Evolutionary conservation across 2,888 invertebrate genomes (phyloP).

Genomic region (Oconnorella tubifera): DNA sequence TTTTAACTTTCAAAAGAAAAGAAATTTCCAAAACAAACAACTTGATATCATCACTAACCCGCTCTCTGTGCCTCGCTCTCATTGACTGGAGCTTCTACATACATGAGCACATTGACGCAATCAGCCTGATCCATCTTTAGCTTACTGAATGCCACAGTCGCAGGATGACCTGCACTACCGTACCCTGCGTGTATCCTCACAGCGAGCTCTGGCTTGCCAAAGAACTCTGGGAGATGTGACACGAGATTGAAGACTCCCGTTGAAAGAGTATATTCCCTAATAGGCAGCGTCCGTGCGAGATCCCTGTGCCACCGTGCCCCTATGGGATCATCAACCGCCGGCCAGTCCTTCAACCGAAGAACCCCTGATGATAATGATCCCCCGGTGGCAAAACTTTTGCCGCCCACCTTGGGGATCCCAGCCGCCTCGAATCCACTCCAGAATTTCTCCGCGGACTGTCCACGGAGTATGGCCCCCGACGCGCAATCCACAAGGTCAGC

Average conservation of each 20-base stretch:
- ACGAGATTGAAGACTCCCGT: constrained; percentile 83
- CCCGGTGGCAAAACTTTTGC: not conserved
- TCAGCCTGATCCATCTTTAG: constrained; percentile 9
- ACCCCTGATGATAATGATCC: not conserved
- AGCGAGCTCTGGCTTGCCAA: constrained; percentile 86
- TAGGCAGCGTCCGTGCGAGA: constrained; percentile 60
- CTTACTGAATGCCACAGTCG: constrained; percentile 3
- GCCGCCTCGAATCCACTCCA: constrained; percentile 12
- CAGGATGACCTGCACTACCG: constrained; percentile 59
- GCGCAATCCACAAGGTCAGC: constrained; percentile 89
- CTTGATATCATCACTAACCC: no score
- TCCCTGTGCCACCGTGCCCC: constrained; percentile 2
- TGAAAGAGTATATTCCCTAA: constrained; percentile 85
- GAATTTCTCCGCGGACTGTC: constrained; percentile 11
- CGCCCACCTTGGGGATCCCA: not conserved
- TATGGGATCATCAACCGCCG: constrained; percentile 7
- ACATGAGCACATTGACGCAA: constrained; percentile 15
- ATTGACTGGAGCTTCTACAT: constrained; percentile 10
- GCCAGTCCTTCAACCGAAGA: constrained; percentile 18
- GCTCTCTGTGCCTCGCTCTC: constrained; percentile 5
- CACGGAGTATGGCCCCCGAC: constrained; percentile 79
- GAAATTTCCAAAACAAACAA: no score
- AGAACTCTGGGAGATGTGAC: constrained; percentile 83
- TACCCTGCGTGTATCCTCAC: constrained; percentile 99
- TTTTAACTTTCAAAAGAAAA: no score